Base-by-base conservation (phyloP, 2,888 invertebrate species). In the Drosophila austrosaltans region DNA sequence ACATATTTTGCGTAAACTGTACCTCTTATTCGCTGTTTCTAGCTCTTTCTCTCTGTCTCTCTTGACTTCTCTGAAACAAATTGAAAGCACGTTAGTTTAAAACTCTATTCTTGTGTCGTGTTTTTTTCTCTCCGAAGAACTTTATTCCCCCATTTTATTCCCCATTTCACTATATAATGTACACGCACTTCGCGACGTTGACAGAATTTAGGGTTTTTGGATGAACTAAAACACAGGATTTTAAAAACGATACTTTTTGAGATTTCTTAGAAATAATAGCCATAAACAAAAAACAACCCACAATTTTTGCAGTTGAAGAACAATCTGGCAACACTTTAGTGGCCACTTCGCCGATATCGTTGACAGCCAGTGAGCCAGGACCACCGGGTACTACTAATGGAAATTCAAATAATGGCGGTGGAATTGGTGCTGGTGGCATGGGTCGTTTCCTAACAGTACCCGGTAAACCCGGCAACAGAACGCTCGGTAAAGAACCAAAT, bases 381-480 rank as follows among this genome's bases (percentile, higher is more conserved):
- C 82, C 86, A 7, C 71, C 87, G 53, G 87, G 89, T 66, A 91
- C 84, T 84, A 85, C 89, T 83, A 86, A 90, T 84, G 85, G 83
- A 3, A 67, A 8, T 36, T 36, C 36, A 36, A 36, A 36, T 36
- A 36, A 10, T n/a, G 39, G 62, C 7, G 57, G 54, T 54, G 59
- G 53, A 39, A 10, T 58, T 76, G 86, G 90, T 77, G 90, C 84
- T 79, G 91, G 89, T 84, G 83, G 82, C 69, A 89, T 89, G 84
- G 91, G 92, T 77, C 91, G 91, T 78, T 92, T 92, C 83, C 83
- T 92, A 82, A 87, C 91, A 66, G 92, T 92, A 72, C 92, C 92
- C 76, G 92, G 92, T 82, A 90, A 91, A 66, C 81, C 83, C 78
- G 81, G 88, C 88, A 87, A 61, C 82, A 90, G 87, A 83, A 63